Conservation (phyloP, 2,888 invertebrate species). For the Syritta pipiens region DNA sequence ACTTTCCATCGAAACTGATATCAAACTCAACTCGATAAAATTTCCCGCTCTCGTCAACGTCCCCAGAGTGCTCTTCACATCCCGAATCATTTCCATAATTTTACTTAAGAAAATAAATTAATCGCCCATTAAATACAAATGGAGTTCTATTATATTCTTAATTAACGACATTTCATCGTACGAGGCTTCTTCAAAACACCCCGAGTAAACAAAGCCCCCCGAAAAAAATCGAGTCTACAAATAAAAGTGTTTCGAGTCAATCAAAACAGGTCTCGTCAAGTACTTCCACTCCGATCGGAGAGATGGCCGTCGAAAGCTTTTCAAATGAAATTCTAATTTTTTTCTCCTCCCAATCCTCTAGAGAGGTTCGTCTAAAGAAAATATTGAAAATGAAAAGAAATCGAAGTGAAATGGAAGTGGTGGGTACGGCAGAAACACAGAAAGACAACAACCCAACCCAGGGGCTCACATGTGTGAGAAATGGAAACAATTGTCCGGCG, state of each 20-base stretch:
- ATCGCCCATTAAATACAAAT: conserved; percentile 42
- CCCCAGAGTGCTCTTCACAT: conserved; percentile 15
- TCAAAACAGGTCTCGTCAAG: conserved; percentile 53
- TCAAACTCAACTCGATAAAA: conserved; percentile 4
- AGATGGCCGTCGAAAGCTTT: conserved; percentile 44
- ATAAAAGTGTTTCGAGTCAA: conserved; percentile 53
- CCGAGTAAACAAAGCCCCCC: conserved; percentile 16
- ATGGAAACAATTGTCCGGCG: conserved; percentile 53
- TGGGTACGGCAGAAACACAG: not conserved
- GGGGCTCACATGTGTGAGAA: conserved; percentile 59
- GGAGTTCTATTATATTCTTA: conserved; percentile 41
- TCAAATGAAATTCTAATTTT: conserved; percentile 56
- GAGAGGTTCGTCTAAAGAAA: conserved; percentile 38
- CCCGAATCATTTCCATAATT: conserved; percentile 11
- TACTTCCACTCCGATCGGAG: conserved; percentile 35
- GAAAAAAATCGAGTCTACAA: not conserved
- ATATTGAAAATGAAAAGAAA: conserved; percentile 46
- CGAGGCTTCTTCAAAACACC: conserved; percentile 31
- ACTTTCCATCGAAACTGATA: no score
- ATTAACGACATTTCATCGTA: conserved; percentile 40
- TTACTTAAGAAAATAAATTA: conserved; percentile 41
- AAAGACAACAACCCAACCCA: conserved; percentile 24
- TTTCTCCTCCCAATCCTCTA: not conserved
- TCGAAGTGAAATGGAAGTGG: conserved; percentile 46
- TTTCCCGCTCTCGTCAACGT: not conserved